Evolutionary conservation across 1,140 invertebrate species (phyloP).

Genomic region (Caenorhabditis latens): DNA sequence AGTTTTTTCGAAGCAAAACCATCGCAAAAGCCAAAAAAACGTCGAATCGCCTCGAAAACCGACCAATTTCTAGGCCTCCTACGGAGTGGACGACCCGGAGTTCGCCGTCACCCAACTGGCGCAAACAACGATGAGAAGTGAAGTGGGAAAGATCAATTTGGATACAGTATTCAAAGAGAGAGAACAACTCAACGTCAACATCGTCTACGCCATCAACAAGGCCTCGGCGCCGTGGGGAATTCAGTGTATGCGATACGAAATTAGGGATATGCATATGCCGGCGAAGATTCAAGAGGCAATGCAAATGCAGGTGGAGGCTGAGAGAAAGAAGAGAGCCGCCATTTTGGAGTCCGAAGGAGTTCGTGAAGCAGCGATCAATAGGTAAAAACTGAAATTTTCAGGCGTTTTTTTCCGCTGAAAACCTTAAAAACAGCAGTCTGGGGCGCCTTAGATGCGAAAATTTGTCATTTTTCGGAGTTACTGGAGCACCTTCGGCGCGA

Average conservation of each 20-base stretch:
- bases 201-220: slow-evolving; percentile 94
- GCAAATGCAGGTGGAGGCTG: slow-evolving; percentile 99
- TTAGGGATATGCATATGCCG: slow-evolving; percentile 91
- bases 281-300: slow-evolving; percentile 95
- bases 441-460: too few species aligned
- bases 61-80: slow-evolving; percentile 84
- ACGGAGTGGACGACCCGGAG: slow-evolving; percentile 98
- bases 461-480: too few species aligned
- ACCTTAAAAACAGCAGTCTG: too few species aligned
- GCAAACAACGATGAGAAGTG: slow-evolving; percentile 98
- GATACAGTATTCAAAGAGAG: slow-evolving; percentile 97
- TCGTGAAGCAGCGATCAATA: slow-evolving; percentile 93
- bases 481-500: too few species aligned
- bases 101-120: slow-evolving; percentile 98
- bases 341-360: slow-evolving; percentile 92
- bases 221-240: slow-evolving; percentile 98
- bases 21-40: too few species aligned
- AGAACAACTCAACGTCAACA: slow-evolving; percentile 93
- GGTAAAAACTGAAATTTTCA: neutral
- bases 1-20: too few species aligned
- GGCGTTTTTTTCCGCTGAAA: too few species aligned
- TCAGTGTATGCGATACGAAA: slow-evolving; percentile 96
- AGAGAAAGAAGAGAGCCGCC: slow-evolving; percentile 93
- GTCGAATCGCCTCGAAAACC: too few species aligned
- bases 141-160: slow-evolving; percentile 96